Evolutionary conservation across 2,888 invertebrate genomes (phyloP).

Genomic region (Sinohyriopsis cumingii): DNA sequence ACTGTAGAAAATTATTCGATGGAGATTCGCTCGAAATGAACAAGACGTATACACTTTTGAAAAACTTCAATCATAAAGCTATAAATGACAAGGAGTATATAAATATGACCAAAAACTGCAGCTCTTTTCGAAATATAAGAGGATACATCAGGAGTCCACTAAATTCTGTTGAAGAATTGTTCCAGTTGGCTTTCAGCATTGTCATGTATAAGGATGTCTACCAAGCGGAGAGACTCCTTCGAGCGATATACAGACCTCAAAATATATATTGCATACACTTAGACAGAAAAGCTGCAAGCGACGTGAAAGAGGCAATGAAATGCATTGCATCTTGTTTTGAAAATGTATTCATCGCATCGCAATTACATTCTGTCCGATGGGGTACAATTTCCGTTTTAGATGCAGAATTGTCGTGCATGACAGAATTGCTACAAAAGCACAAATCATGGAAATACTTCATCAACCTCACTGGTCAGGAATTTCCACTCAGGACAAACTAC

Average conservation of each 20-base stretch:
- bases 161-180: conserved; percentile 41
- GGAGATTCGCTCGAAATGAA: too few species aligned
- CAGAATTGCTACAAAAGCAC: too few species aligned
- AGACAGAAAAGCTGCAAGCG: conserved; percentile 39
- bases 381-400: too few species aligned
- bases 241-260: conserved; percentile 60
- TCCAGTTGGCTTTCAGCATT: conserved; percentile 56
- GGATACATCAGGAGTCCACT: conserved; percentile 39
- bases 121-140: conserved; percentile 1
- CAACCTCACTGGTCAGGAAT: too few species aligned
- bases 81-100: too few species aligned
- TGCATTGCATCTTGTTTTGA: conserved; percentile 46
- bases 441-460: too few species aligned
- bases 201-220: conserved; percentile 46
- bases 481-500: conserved; percentile 64
- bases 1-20: too few species aligned
- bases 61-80: too few species aligned
- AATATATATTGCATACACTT: conserved; percentile 63
- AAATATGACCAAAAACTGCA: too few species aligned
- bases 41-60: too few species aligned
- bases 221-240: conserved; percentile 50
- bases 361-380: too few species aligned
- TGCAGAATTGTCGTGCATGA: too few species aligned
- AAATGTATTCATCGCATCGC: conserved; percentile 51
- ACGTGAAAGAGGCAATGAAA: conserved; percentile 24